Conservation (phyloP, 2,113 vertebrate species). For the Natator depressus region DNA sequence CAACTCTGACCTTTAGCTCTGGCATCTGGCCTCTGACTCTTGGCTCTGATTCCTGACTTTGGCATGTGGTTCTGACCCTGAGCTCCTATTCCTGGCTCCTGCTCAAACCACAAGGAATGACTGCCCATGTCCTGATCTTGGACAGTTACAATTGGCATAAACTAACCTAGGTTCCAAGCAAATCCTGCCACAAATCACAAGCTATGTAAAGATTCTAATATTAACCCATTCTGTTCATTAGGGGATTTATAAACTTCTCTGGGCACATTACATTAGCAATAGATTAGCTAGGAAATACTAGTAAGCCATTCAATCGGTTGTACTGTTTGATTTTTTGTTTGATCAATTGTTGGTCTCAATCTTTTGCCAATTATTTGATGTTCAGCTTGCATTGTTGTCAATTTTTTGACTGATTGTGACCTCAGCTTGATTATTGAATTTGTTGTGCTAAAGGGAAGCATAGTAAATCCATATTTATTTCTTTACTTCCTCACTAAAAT, state of each 20-base stretch:
- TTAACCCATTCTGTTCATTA: not conserved
- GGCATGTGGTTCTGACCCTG: too few relatives aligned
- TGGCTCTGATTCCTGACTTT: too few relatives aligned
- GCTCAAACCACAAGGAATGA: too few relatives aligned
- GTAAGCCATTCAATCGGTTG: not conserved
- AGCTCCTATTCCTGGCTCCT: too few relatives aligned
- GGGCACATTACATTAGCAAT: too few relatives aligned
- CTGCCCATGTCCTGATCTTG: too few relatives aligned
- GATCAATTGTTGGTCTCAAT: not conserved
- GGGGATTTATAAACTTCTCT: not conserved
- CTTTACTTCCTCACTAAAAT: too few relatives aligned
- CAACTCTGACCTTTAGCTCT: too few relatives aligned
- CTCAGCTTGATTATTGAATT: not conserved
- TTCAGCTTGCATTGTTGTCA: not conserved
- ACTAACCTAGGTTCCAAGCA: too few relatives aligned
- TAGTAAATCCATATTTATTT: not conserved
- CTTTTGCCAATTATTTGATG: not conserved
- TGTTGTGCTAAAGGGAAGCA: not conserved
- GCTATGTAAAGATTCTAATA: not conserved
- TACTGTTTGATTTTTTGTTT: not conserved
- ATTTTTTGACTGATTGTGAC: not conserved
- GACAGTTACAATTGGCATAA: too few relatives aligned
- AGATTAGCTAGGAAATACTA: not conserved
- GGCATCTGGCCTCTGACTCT: too few relatives aligned
- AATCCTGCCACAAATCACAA: too few relatives aligned